Evolutionary conservation across 2,888 invertebrate genomes (phyloP).

Genomic region (Heliconius ethilla): DNA sequence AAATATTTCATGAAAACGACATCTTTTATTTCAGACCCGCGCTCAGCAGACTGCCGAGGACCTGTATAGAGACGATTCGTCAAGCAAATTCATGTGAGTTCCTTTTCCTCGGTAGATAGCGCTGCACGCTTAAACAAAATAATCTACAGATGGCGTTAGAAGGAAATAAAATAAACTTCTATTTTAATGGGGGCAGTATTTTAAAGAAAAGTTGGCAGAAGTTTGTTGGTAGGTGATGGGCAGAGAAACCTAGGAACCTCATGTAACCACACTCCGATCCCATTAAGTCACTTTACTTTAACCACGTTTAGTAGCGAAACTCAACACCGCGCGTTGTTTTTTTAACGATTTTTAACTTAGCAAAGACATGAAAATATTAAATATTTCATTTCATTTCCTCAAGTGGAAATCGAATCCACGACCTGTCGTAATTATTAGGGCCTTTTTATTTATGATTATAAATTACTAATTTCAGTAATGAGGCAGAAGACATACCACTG

Average conservation of each 20-base stretch:
- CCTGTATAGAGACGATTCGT: constrained; percentile 63
- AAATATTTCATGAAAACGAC: constrained; percentile 46
- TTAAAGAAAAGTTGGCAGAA: neutral
- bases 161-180: neutral
- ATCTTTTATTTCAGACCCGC: constrained; percentile 65
- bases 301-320: no score
- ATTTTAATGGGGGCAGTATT: neutral
- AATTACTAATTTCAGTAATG: constrained; percentile 53
- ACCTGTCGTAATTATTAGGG: no score
- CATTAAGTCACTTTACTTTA: no score
- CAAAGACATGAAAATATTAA: no score
- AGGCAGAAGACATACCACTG: constrained; percentile 53
- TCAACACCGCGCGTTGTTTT: no score
- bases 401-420: no score
- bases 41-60: constrained; percentile 58
- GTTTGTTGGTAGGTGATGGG: no score
- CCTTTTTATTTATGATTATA: neutral
- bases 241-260: no score
- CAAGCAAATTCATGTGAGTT: constrained; percentile 59
- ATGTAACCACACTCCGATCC: no score
- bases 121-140: neutral
- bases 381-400: no score
- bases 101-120: neutral
- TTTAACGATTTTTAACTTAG: no score
- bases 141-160: constrained; percentile 22